Evolutionary conservation across 1,140 invertebrate species (phyloP).

Genomic region (Atta cephalotes): DNA sequence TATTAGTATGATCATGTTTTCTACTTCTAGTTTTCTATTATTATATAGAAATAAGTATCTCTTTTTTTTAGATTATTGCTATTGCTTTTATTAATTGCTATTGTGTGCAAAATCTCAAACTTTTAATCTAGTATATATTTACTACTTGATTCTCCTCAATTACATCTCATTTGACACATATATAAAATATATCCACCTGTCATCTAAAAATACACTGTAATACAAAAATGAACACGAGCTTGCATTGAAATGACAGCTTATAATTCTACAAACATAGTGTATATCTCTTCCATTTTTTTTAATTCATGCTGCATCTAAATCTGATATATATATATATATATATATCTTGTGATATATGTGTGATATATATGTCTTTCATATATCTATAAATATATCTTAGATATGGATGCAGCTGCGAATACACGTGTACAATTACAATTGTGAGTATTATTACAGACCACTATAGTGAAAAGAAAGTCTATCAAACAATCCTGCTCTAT

Average conservation of each 20-base stretch:
- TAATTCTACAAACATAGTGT: not conserved
- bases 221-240: not conserved
- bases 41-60: too few species aligned
- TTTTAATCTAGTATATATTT: not conserved
- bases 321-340: not conserved
- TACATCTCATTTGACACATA: not conserved
- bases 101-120: not conserved
- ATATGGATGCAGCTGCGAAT: not conserved
- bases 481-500: not conserved
- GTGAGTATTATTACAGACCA: too few species aligned
- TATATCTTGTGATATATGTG: not conserved
- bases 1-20: not conserved
- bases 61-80: not conserved
- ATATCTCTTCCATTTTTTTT: not conserved
- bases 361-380: not conserved
- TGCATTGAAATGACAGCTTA: not conserved
- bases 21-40: not conserved
- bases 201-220: slow-evolving; percentile 7
- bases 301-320: not conserved
- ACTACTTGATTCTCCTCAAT: not conserved
- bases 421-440: not conserved
- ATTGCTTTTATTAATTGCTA: not conserved
- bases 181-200: not conserved
- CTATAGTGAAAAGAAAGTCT: not conserved
- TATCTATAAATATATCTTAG: not conserved